A percentile compares a stretch with the other conserved stretches of the same genome.
phyloP scores from a whole-genome alignment of 2,797 vertebrate genomes.

The Pipistrellus pygmaeus region DNA sequence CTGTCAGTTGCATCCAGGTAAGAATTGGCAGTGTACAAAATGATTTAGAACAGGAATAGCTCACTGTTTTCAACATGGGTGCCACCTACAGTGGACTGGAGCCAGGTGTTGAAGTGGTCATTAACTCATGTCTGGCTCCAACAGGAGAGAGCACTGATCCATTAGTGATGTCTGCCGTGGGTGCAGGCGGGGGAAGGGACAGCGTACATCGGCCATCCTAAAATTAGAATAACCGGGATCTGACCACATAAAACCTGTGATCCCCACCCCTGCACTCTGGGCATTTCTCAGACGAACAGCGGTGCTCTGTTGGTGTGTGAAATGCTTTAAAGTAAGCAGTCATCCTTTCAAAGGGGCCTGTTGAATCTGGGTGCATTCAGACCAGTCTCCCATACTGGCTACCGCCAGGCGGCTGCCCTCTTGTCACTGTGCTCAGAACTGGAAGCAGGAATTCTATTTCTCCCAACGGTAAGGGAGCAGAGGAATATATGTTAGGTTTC shows the following conservation, averaged over 20 bases:
- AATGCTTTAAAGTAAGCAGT: not conserved
- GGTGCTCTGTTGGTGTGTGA: not conserved
- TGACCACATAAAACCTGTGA: not conserved
- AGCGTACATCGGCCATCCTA: not conserved
- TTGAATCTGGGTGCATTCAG: not conserved
- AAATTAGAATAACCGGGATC: constrained; percentile 13
- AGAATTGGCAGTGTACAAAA: constrained; percentile 16
- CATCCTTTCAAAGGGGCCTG: not conserved
- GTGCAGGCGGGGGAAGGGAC: not conserved
- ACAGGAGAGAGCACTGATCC: constrained; percentile 2
- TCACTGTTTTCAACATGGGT: not conserved
- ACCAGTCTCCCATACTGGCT: not conserved
- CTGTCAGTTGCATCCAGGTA: constrained; percentile 15
- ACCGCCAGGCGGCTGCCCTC: too few species aligned
- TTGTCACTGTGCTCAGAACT: not conserved
- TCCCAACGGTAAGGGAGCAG: not conserved
- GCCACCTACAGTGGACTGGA: not conserved
- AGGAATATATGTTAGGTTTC: not conserved
- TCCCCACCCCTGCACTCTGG: not conserved
- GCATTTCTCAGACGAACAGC: not conserved
- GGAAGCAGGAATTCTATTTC: not conserved
- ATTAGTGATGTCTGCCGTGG: not conserved
- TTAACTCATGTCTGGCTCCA: not conserved
- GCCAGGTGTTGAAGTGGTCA: constrained; percentile 1
- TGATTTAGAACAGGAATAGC: not conserved